Evolutionary conservation across 30 jellyfish, hydroid and myxozoan genomes (phyloP), one percentile per base, ranked within the genome.

Genomic region (Pelagia noctiluca): DNA sequence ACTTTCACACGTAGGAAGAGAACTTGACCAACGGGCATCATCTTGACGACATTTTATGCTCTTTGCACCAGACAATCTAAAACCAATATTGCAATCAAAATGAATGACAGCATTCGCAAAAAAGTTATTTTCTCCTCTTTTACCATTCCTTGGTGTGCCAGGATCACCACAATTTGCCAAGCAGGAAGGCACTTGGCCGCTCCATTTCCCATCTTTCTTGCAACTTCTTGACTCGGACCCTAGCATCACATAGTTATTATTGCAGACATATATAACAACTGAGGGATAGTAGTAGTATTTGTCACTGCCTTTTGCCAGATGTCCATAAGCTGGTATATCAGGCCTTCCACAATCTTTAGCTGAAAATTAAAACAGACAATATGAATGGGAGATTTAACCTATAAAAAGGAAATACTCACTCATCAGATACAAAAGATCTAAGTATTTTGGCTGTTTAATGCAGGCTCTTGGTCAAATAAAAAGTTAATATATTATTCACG

Each of bases 101-200:
- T 22, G 22, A 28, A 80, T 84, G 7, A 10, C 16, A 4, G 38
- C 34, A 23, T 35, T 47, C 19, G 53, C 73, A 8, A 32, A 28
- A 48, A 80, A 80, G 16, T 2, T 2, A 30, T 24, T 10, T 18
- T 84, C 90, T 7, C 2, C 7, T 24, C 50, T 46, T 37, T 35
- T 33, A n/a, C 90, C 90, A 49, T 80, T 37, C 19, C 13, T 24
- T 18, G 75, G 75, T 38, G n/a, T 80, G 75, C 90, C 90, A 1
- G 90, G 90, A 37, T 78, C 80, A 32, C 69, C 52, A 62, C 89
- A 78, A 78, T 63, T 78, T 60, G 89, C 89, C 61, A 28, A 13
- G 25, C 74, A 61, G 21, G 37, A 18, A 18, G 74, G 74, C 74
- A 61, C 74, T 13, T 13, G 21, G 35, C 16, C 16, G 57, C 57